phyloP scores from a whole-genome alignment of 2,797 vertebrate genomes.

The Tapirus indicus region DNA sequence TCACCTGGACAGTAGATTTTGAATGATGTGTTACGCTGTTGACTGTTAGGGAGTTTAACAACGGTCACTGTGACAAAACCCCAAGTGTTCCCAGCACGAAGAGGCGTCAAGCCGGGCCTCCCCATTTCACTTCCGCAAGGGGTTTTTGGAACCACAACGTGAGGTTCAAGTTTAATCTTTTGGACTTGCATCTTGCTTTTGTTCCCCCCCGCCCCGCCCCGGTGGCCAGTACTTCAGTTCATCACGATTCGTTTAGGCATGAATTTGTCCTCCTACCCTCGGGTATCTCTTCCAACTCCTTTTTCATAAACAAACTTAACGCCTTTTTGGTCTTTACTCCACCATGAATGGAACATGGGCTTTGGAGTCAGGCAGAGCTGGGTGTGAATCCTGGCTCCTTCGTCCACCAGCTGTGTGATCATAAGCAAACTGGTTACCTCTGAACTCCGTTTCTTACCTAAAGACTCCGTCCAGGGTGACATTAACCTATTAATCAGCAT shows the following conservation, averaged over 20 bases:
- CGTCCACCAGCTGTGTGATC: neutral
- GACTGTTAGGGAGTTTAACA: neutral
- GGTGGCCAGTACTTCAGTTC: neutral
- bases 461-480: neutral
- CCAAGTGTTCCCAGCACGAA: neutral
- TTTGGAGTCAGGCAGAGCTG: neutral
- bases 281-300: neutral
- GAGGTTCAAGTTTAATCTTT: neutral
- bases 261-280: neutral
- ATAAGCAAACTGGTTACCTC: neutral
- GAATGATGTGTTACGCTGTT: neutral
- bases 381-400: neutral
- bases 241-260: neutral
- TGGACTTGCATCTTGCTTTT: neutral
- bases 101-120: neutral
- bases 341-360: neutral
- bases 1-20: neutral
- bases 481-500: neutral
- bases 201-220: neutral
- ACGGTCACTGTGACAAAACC: neutral
- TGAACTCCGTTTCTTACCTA: neutral
- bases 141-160: neutral
- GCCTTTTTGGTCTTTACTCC: neutral
- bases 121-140: neutral
- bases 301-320: neutral